Conservation (phyloP, 2,797 vertebrate genomes). For the Rhyacichthys aspro region DNA sequence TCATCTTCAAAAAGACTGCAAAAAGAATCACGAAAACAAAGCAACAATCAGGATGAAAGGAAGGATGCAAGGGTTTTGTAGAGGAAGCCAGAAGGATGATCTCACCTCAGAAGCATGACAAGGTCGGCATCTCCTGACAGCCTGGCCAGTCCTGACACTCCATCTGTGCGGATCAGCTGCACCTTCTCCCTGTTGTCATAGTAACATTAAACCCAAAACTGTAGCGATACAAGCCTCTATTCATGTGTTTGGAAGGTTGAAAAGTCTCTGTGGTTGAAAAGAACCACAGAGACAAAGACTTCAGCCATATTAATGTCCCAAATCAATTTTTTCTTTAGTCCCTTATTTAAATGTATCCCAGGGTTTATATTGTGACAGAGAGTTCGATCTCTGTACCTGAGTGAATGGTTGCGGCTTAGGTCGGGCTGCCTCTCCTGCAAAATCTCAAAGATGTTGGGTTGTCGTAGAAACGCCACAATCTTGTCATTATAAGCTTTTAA, state of each 20-base stretch:
- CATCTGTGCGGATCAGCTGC: constrained; percentile 87
- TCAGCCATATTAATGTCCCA: too few relatives aligned
- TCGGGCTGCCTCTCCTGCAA: constrained; percentile 95
- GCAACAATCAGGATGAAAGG: constrained; percentile 10
- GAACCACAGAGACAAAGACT: too few relatives aligned
- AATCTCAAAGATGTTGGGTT: constrained; percentile 95
- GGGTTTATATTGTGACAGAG: too few relatives aligned
- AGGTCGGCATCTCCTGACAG: constrained; percentile 67
- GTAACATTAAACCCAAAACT: constrained; percentile 1
- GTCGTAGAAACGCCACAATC: constrained; percentile 93
- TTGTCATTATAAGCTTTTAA: constrained; percentile 92
- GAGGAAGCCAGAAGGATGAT: neutral
- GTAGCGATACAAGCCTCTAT: neutral
- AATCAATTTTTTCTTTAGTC: too few relatives aligned
- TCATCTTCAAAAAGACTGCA: constrained; percentile 96
- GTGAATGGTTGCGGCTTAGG: constrained; percentile 90
- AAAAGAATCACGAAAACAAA: neutral
- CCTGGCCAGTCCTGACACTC: constrained; percentile 68
- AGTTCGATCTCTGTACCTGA: constrained; percentile 91
- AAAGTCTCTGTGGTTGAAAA: too few relatives aligned
- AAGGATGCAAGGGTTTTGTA: too few relatives aligned
- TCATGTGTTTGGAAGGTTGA: too few relatives aligned
- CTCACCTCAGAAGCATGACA: constrained; percentile 63
- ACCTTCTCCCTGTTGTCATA: constrained; percentile 88
- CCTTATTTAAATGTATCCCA: neutral